Base-by-base conservation (phyloP, 2,888 invertebrate genomes). In the Pediacus dermestoides region DNA sequence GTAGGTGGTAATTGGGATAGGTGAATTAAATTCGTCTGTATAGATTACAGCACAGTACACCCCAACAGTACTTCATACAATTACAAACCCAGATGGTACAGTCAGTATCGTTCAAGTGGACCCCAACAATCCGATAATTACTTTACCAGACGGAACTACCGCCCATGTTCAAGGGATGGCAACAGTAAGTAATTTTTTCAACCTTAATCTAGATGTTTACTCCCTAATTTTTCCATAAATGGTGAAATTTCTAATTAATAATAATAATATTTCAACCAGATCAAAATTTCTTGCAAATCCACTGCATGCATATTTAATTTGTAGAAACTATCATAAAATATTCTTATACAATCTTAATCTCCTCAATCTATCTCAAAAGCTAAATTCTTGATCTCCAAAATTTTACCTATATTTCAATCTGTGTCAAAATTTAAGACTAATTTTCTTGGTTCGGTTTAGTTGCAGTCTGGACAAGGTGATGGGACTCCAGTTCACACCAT, bases 61-160 rank as follows among this genome's bases (percentile, higher is more conserved):
- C 39, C 89, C 93, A 45, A 86, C 93, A 4, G 88, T 95, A 57
- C 79, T 95, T 40, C 95, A 95, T 69, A 93, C 93, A 4, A 93
- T 95, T 70, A 92, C 89, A 57, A 95, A 95, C 74, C 89, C 94
- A 1, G 95, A 96, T 74, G 95, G 95, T 47, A 88, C 93, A 6
- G 89, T 96, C 47, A 94, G 94, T 44, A 85, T 96, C 48, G 93
- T 96, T 53, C 94, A 94, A 73, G 89, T 93, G 56, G 92, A 93
- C 74, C 90, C 92, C 36, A 88, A 83, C 68, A 90, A 88, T 74
- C 89, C 91, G 48, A 91, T 95, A 61, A 93, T 95, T 58, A 94
- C 93, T 28, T 76, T 95, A 64, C 91, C 94, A 1, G 94, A 95
- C 71, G 94, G 94, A 44, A 93, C 93, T 52, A 93, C 93, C 34